A percentile compares a stretch with the other conserved stretches of the same genome.
Conservation (phyloP, 2,888 invertebrate genomes). For the Heliconius erato region DNA sequence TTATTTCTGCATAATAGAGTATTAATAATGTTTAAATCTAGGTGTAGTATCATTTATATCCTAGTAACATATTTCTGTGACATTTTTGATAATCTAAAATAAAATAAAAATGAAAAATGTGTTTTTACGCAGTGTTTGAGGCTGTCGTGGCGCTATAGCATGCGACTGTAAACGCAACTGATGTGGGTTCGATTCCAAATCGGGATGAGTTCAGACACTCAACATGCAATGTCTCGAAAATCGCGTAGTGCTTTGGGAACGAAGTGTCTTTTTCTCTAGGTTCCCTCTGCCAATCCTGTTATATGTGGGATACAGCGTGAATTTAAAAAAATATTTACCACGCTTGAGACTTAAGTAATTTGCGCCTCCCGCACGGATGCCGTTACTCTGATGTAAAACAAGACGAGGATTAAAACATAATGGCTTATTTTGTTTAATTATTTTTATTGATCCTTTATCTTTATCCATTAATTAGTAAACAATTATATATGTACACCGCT, state of each 20-base stretch:
- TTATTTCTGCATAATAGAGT: background rate
- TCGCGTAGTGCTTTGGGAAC: background rate
- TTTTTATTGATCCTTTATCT: slow-evolving; percentile 6
- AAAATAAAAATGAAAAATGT: too few relatives aligned
- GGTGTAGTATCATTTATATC: background rate
- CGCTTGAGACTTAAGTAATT: background rate
- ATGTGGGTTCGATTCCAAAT: too few relatives aligned
- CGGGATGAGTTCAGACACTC: background rate
- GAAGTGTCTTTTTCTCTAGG: too few relatives aligned
- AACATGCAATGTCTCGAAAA: background rate
- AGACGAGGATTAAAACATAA: background rate
- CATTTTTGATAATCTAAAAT: too few relatives aligned
- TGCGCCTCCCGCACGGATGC: background rate
- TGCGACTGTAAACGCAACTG: too few relatives aligned
- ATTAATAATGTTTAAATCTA: background rate
- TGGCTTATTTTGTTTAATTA: background rate
- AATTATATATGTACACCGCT: background rate
- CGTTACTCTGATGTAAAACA: background rate
- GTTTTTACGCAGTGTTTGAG: too few relatives aligned
- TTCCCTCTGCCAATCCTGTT: background rate
- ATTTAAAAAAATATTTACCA: background rate
- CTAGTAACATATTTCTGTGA: too few relatives aligned
- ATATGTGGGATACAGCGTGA: background rate
- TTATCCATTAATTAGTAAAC: background rate
- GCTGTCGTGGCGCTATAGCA: too few relatives aligned